A percentile compares a stretch with the other conserved stretches of the same genome.
Conservation (phyloP, 2,888 invertebrate genomes). For the Tuta absoluta region DNA sequence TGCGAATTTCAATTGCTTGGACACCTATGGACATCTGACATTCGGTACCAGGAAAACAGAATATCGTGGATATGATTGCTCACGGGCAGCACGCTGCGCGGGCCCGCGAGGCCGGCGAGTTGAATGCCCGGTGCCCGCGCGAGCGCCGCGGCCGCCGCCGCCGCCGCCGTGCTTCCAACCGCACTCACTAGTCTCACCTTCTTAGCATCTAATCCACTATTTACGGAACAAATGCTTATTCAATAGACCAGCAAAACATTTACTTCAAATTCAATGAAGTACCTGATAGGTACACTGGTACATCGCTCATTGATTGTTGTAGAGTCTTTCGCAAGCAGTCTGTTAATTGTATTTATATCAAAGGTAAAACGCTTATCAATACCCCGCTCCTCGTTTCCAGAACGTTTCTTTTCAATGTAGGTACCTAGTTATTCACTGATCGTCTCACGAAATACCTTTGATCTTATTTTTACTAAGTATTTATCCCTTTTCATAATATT, state of each 20-base stretch:
- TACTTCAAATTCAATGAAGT: conserved; percentile 1
- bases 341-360: too few species aligned
- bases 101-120: conserved; percentile 40
- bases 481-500: too few species aligned
- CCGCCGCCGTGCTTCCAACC: conserved; percentile 64
- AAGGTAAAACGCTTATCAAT: too few species aligned
- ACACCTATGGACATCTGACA: neutral
- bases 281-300: neutral
- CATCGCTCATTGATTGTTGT: neutral
- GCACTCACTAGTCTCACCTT: conserved; percentile 64
- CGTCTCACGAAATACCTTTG: too few species aligned
- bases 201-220: conserved; percentile 68
- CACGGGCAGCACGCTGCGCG: conserved; percentile 36
- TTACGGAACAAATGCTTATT: conserved; percentile 60
- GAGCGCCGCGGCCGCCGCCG: conserved; percentile 76
- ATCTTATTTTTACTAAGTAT: too few species aligned
- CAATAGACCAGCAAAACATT: conserved; percentile 34
- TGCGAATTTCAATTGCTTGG: neutral
- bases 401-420: too few species aligned
- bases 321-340: too few species aligned
- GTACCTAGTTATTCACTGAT: too few species aligned
- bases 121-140: conserved; percentile 54
- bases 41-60: conserved; percentile 26
- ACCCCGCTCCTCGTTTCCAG: too few species aligned
- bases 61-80: conserved; percentile 30